Evolutionary conservation across 2,888 invertebrate genomes (phyloP).

Genomic region (Gibbula magus): DNA sequence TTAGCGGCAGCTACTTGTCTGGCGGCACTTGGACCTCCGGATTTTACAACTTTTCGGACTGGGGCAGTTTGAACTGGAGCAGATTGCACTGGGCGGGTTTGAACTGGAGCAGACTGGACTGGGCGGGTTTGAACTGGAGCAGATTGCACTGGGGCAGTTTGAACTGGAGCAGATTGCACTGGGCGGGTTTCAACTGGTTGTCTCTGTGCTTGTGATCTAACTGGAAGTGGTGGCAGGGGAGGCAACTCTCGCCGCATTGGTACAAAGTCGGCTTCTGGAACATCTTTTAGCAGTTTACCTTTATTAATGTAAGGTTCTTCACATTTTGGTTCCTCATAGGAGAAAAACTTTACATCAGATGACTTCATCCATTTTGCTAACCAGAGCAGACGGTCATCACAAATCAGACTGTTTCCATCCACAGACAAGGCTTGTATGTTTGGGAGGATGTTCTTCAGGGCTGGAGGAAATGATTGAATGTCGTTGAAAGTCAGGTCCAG

Average conservation of each 20-base stretch:
- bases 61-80: background rate
- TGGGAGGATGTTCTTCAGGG: slow-evolving; percentile 83
- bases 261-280: slow-evolving; percentile 48
- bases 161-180: background rate
- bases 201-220: background rate
- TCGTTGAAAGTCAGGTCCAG: slow-evolving; percentile 82
- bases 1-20: background rate
- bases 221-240: background rate
- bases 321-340: slow-evolving; percentile 75
- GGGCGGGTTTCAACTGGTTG: background rate
- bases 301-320: slow-evolving; percentile 66
- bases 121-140: background rate
- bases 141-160: background rate
- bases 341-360: slow-evolving; percentile 75
- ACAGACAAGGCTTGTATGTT: slow-evolving; percentile 82
- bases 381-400: slow-evolving; percentile 76
- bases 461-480: slow-evolving; percentile 82
- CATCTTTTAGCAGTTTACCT: slow-evolving; percentile 59
- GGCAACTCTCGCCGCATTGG: slow-evolving; percentile 27
- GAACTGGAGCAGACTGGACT: background rate
- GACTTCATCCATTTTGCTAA: slow-evolving; percentile 79
- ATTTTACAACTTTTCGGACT: background rate
- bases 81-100: background rate
- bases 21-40: background rate
- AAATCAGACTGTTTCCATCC: slow-evolving; percentile 84